Base-by-base conservation (phyloP, 2,113 vertebrate genomes). In the Neolamprologus cancellatus region DNA sequence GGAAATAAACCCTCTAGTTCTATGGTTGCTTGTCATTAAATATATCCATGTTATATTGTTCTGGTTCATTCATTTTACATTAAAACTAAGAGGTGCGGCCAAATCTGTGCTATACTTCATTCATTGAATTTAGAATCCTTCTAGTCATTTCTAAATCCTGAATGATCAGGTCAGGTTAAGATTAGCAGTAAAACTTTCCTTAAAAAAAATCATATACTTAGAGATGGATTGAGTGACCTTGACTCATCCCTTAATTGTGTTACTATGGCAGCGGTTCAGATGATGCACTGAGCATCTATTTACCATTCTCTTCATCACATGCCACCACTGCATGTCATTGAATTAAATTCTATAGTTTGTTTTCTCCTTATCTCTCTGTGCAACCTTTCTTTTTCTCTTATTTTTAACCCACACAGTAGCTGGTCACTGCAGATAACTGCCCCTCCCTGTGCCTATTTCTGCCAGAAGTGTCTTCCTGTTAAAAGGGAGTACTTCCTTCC, bases 1-100 rank as follows among this genome's bases (percentile, higher is more conserved):
- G 88, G 82, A 94, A 95, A 92, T 94, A 88, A 94, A 94, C 55
- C 61, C 46, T 90, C 46, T 81, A 55, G 84, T 71, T 88, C 78
- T 61, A 78, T 91, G 87, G 55, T 84, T 87, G 79, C 32, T 82
- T 87, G 55, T 92, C 61, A 84, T 89, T 93, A 84, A 87, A 89
- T 76, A 84, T 85, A 84, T 55, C 53, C 17, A 76, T 81, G 28
- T 82, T 28, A n/a, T 50, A 86, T 8, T 39, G 55, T 74, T 52
- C 25, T 76, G 66, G 78, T 83, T 82, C 2, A 48, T 87, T 53
- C 30, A 14, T 78, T 53, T 53, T 53, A 50, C 71, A 76, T 76
- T 76, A 50, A 50, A 76, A 32, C 46, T 76, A 48, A 76, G 17
- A 76, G 25, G 9, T 50, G 17, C 10, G 1, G 4, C 25, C 71